Evolutionary conservation across 2,888 invertebrate species (phyloP).

Genomic region (Acronicta aceris): DNA sequence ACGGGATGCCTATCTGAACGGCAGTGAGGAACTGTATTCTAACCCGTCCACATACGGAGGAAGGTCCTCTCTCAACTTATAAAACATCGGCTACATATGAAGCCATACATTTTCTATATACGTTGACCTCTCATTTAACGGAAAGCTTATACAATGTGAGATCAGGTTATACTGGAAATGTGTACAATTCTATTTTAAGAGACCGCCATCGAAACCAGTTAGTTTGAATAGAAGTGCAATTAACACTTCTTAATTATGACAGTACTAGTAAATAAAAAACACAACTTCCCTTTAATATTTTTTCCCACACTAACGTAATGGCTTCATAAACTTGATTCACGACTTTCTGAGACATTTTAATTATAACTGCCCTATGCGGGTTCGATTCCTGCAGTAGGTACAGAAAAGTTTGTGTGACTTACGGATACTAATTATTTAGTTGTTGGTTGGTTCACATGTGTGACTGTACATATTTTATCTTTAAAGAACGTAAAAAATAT

Average conservation of each 20-base stretch:
- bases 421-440: not conserved
- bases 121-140: no score
- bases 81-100: no score
- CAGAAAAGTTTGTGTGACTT: not conserved
- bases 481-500: no score
- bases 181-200: not conserved
- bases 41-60: no score
- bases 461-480: no score
- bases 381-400: not conserved
- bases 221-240: constrained; percentile 41
- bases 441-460: no score
- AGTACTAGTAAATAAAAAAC: constrained; percentile 33
- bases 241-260: constrained; percentile 55
- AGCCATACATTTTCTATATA: no score
- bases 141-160: no score
- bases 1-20: no score
- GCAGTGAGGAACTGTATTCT: no score
- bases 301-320: constrained; percentile 46
- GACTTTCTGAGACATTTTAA: constrained; percentile 12
- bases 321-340: constrained; percentile 30
- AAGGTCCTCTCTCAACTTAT: no score
- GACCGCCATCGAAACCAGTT: constrained; percentile 17
- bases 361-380: not conserved
- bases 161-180: not conserved
- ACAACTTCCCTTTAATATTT: constrained; percentile 21